Conservation (phyloP, 2,888 invertebrate genomes). For the Notocelia uddmanniana region DNA sequence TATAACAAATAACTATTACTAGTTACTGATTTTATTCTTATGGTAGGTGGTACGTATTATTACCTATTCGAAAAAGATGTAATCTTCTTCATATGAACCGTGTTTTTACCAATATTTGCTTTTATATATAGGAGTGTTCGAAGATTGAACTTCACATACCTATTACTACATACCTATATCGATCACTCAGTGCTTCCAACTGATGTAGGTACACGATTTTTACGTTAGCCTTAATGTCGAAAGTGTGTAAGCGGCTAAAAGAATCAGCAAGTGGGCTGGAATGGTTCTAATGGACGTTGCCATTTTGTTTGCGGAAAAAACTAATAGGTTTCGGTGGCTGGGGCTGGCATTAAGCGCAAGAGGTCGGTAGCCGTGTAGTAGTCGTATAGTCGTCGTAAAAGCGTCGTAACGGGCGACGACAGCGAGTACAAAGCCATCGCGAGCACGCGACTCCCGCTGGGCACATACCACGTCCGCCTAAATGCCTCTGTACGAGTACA, state of each 20-base stretch:
- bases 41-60: no score
- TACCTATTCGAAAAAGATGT: neutral
- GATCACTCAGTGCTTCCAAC: conserved; percentile 38
- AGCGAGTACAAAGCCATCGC: conserved; percentile 65
- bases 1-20: no score
- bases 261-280: conserved; percentile 63
- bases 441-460: conserved; percentile 71
- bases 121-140: no score
- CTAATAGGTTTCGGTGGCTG: conserved; percentile 63
- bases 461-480: conserved; percentile 55
- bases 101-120: neutral
- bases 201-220: conserved; percentile 46
- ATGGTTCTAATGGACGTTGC: conserved; percentile 57
- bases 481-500: conserved; percentile 47
- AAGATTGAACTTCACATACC: neutral
- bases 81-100: neutral
- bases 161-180: no score
- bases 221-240: conserved; percentile 59
- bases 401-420: conserved; percentile 61
- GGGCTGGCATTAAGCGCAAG: conserved; percentile 73
- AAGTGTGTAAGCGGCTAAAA: conserved; percentile 64
- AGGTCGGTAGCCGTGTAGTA: conserved; percentile 54
- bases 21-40: no score
- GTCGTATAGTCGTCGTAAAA: conserved; percentile 67
- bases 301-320: conserved; percentile 69